Evolutionary conservation across 2,113 vertebrate species (phyloP).

Genomic region (Nothobranchius kuhntae): DNA sequence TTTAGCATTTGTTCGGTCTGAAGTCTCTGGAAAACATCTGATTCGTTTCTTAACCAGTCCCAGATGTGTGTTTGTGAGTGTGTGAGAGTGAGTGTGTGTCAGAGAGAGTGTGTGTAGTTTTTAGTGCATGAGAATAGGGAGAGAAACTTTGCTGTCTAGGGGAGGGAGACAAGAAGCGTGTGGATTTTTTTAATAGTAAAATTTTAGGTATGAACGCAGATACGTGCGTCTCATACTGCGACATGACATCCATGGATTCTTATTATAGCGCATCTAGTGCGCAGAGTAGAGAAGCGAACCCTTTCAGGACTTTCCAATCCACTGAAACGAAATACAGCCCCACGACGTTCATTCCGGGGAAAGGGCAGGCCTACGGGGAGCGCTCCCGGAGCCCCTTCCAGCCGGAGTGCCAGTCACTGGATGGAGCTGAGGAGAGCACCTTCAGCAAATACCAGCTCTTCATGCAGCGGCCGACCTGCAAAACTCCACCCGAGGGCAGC

Average conservation of each 20-base stretch:
- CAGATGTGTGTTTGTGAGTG: constrained; percentile 82
- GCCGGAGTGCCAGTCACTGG: constrained; percentile 86
- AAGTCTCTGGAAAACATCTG: constrained; percentile 90
- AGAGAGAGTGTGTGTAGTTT: constrained; percentile 60
- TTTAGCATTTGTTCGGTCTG: constrained; percentile 84
- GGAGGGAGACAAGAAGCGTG: constrained; percentile 64
- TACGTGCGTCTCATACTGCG: constrained; percentile 97
- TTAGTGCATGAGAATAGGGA: constrained; percentile 62
- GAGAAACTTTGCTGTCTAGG: constrained; percentile 58
- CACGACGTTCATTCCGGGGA: constrained; percentile 88
- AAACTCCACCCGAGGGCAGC: constrained; percentile 89
- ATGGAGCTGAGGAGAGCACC: constrained; percentile 81
- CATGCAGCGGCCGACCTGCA: constrained; percentile 89
- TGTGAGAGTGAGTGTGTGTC: constrained; percentile 56
- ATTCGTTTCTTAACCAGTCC: constrained; percentile 85
- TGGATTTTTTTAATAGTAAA: constrained; percentile 53
- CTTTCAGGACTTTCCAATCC: constrained; percentile 93
- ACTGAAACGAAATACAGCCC: constrained; percentile 92
- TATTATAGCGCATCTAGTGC: constrained; percentile 89
- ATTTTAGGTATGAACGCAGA: constrained; percentile 96
- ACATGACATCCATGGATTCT: constrained; percentile 98
- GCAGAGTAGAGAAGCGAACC: constrained; percentile 87
- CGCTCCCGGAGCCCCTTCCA: constrained; percentile 87
- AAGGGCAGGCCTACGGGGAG: constrained; percentile 91
- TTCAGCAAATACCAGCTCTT: constrained; percentile 96